A percentile compares a stretch with the other conserved stretches of the same genome.
These are phyloP conservation scores for Allacma fusca DNA, from an alignment of 2,888 invertebrate species.

Conservation along the genomic window DNA sequence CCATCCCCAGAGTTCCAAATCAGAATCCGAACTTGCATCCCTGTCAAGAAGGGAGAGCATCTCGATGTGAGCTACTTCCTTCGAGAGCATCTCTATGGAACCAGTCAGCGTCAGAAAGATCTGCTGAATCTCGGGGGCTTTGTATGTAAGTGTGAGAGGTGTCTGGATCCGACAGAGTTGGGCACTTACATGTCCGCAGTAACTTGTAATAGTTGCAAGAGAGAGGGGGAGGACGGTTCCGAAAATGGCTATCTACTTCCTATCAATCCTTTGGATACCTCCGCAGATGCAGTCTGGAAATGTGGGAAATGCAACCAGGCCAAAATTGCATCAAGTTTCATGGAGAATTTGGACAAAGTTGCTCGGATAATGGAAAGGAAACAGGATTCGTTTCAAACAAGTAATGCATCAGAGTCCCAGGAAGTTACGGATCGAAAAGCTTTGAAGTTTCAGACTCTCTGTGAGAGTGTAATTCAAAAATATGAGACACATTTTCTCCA, in stretches of 20 bases:
- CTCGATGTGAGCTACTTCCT: not conserved
- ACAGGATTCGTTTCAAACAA: not conserved
- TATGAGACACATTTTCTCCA: not conserved
- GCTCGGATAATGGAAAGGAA: not conserved
- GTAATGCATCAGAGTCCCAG: not conserved
- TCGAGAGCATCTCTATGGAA: not conserved
- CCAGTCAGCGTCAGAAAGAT: not conserved
- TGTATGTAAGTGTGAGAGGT: not conserved
- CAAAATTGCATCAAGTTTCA: not conserved
- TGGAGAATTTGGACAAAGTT: not conserved
- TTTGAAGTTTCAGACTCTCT: not conserved
- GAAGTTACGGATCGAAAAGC: not conserved
- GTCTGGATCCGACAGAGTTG: constrained; percentile 4
- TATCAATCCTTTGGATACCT: not conserved
- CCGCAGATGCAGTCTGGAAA: not conserved
- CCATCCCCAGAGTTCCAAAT: not conserved
- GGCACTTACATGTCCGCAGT: constrained; percentile 2
- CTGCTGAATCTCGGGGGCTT: not conserved
- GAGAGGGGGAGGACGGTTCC: not conserved
- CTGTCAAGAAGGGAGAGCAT: not conserved
- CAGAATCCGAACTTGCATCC: not conserved
- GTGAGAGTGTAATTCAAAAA: not conserved
- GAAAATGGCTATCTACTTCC: constrained; percentile 5
- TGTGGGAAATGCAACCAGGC: not conserved
- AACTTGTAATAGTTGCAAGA: not conserved